Conservation (phyloP, 2,888 invertebrate genomes). For the Pandemis heparana region DNA sequence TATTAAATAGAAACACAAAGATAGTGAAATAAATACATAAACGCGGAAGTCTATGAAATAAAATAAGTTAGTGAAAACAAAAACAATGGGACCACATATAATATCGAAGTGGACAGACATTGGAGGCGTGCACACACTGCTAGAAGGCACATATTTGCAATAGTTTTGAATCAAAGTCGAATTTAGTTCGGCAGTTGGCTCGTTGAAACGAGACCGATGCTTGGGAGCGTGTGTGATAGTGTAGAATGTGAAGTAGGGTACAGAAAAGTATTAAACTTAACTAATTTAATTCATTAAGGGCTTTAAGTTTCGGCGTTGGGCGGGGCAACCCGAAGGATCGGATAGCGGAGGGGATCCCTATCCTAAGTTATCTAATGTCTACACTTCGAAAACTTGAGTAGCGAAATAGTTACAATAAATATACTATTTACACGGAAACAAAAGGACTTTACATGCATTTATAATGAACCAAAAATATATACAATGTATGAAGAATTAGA, state of each 20-base stretch:
- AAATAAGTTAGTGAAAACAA: constrained; percentile 61
- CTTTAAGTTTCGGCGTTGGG: constrained; percentile 80
- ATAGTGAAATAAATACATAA: constrained; percentile 70
- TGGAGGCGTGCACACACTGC: constrained; percentile 83
- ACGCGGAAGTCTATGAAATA: constrained; percentile 68
- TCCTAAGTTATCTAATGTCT: constrained; percentile 71
- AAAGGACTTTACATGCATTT: constrained; percentile 5
- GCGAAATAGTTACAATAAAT: constrained; percentile 9
- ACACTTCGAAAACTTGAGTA: constrained; percentile 72
- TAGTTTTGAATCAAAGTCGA: constrained; percentile 58
- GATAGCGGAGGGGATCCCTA: constrained; percentile 68
- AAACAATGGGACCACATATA: constrained; percentile 83
- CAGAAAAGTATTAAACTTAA: constrained; percentile 65
- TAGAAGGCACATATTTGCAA: constrained; percentile 80
- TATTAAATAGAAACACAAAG: constrained; percentile 66
- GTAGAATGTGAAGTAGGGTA: constrained; percentile 73
- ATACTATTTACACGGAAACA: background rate
- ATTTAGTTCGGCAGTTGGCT: constrained; percentile 62
- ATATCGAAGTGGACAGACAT: constrained; percentile 81
- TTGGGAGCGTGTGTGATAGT: constrained; percentile 66
- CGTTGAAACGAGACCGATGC: constrained; percentile 39
- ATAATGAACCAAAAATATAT: constrained; percentile 12
- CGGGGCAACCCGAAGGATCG: constrained; percentile 78
- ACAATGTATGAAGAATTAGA: constrained; percentile 6
- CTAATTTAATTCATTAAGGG: constrained; percentile 63